Evolutionary conservation across 2,113 vertebrate species (phyloP), one percentile per base, ranked within the genome.

Genomic region (Colius striatus): DNA sequence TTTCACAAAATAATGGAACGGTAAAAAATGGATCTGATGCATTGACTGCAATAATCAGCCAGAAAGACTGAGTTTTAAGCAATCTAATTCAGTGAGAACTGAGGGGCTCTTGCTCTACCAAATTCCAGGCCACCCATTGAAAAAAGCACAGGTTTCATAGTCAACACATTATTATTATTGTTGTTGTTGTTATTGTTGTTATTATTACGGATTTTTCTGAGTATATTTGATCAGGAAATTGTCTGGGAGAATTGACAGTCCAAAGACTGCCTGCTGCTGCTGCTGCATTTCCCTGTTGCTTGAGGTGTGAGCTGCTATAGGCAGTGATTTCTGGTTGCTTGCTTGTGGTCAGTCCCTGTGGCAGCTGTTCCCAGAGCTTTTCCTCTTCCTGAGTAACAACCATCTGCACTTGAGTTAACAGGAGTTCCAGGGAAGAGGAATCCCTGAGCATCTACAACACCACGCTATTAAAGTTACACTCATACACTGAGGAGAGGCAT

Each of bases 381-480:
- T 55, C 43, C 13, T 80, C 6, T 2, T 63, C 36, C 60, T 48
- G 27, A 51, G 9, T 36, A 74, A 74, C 45, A 80, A 4, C 12
- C 47, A 78, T 29, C 29, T 80, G 43, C 22, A 61, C 30, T 55
- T 55, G 41, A 51, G 27, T 11, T 51, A 66, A 41, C 47, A 32
- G 32, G 36, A 90, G 10, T 81, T 80, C 14, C 30, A 86, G 47
- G 65, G 20, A 83, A 55, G 26, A 81, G 22, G 23, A 83, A 80
- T 38, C 19, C 43, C 60, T 68, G 53, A 82, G 7, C 12, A 61
- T 23, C 23, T 36, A 26, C 2, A 5, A 62, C 27, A 83, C 36
- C 50, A 75, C 0, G 0, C 5, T 80, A 4, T 18, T 70, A 85
- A 58, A 90, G 34, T 48, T 29, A 71, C 0, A 6, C 6, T 14